Base-by-base conservation (phyloP, 1,140 invertebrate species). In the Drosophila mayri region DNA sequence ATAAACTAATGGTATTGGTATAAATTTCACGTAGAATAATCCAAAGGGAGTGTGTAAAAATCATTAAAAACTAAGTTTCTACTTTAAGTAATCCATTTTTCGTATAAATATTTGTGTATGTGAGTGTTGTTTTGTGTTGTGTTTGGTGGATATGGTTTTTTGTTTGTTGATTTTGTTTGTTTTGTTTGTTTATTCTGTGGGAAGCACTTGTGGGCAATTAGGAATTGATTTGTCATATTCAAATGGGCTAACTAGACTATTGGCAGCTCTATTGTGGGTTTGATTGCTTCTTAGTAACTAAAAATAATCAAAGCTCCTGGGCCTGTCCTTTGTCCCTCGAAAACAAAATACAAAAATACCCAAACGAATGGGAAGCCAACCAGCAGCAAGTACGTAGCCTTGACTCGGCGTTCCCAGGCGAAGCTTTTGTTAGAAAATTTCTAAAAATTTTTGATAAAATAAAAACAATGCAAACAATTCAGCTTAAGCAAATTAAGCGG, bases 131-230 rank as follows among this genome's bases (percentile, higher is more conserved):
- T 32, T 68, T 47, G 63, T 60, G 64, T 70, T 58, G 41, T 65
- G n/a, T 68, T 25, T 65, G 35, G 60, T 67, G 72, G 73, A 66
- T 76, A 66, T 76, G 73, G 61, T 52, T 8, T 52, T 8, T 46
- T 60, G 71, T 74, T 75, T 54, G 35, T 64, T 62, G 47, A 57
- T 72, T 74, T 37, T 57, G 61, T 55, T 41, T 75, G 67, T 61
- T 64, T 44, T 58, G 58, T 61, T 59, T 71, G 68, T 78, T 44
- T 79, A 52, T 57, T 81, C 65, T 76, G 75, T 73, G 85, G 82
- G 82, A 86, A 86, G 82, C 82, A 86, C 82, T 86, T 86, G 83
- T 87, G 79, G 75, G 75, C 66, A 67, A 79, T 43, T 86, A 86
- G 82, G 82, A 87, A 86, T 86, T 76, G 46, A 72, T 87, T 82